Evolutionary conservation across 2,888 invertebrate genomes (phyloP), one percentile per base, ranked within the genome.

Genomic region (Catocala nupta): DNA sequence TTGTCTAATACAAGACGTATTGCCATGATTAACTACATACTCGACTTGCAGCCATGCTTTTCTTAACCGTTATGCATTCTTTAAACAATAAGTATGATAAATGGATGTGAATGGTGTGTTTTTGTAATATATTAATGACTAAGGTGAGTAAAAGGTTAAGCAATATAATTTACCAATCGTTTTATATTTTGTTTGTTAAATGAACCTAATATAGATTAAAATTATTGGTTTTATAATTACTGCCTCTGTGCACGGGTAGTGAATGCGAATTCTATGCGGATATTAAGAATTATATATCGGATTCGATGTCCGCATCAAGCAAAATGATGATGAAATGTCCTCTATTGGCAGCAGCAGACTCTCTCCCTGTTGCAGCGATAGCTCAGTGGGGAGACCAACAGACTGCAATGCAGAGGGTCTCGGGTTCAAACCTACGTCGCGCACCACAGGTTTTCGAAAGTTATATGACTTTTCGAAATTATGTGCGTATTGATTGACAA

Each of bases 1-100:
- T 63, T 68, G 60, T 71, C 71, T 36, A 7, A 42, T 51, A 59
- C 43, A 64, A 63, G 68, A 71, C 58, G 47, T 65, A 71, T 71
- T 55, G 53, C 59, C 34, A 7, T 45, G 62, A 68, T 71, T 68
- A 65, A 62, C 47, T 52, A 53, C 12, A 58, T 42, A 59, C 58
- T 49, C 56, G 57, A 39, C 48, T 59, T 33, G 10, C 52, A 51
- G 12, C 47, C 47, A 36, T 11, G 7, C 7, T 10, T 44, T n/a
- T 12, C 13, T 5, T 5, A 13, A 53, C 50, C 43, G 59, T 52
- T 57, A 51, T 16, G 47, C 49, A 60, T 60, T 54, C 54, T 60
- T 55, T 36, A 50, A 60, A 55, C 43, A 48, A 34, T 42, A 25
- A 43, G 49, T 5, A 50, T 25, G 54, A 60, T 60, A 45, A 44